A percentile compares a stretch with the other conserved stretches of the same genome.
These are phyloP conservation scores for Rhyacophila evoluta DNA, from an alignment of 2,888 invertebrate species.

Conservation along the genomic window DNA sequence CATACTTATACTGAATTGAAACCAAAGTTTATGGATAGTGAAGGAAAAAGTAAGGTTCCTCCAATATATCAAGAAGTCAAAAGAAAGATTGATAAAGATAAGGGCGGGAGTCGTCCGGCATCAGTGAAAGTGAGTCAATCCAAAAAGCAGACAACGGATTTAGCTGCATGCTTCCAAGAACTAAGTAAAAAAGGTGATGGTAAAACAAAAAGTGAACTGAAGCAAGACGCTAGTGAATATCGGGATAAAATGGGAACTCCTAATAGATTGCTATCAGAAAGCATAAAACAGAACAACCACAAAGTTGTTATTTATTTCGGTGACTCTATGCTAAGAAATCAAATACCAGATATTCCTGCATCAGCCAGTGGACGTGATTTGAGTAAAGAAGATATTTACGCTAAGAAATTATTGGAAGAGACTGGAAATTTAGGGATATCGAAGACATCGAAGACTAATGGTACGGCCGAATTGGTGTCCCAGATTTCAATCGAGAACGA, in stretches of 20 bases:
- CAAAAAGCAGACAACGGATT: conserved; percentile 63
- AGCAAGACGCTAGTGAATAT: conserved; percentile 55
- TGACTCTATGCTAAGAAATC: conserved; percentile 72
- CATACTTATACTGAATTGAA: conserved; percentile 67
- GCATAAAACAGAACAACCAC: conserved; percentile 69
- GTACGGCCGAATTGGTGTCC: conserved; percentile 62
- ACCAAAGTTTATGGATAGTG: conserved; percentile 60
- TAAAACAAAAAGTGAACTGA: conserved; percentile 29
- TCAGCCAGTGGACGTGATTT: conserved; percentile 41
- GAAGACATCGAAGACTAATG: conserved; percentile 62
- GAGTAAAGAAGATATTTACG: conserved; percentile 64
- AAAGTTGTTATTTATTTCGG: conserved; percentile 82
- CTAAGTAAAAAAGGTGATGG: conserved; percentile 57
- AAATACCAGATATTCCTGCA: conserved; percentile 56
- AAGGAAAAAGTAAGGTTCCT: conserved; percentile 58
- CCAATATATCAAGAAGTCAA: conserved; percentile 65
- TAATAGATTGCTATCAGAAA: conserved; percentile 32
- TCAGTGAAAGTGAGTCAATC: conserved; percentile 58
- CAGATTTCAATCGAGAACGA: conserved; percentile 61
- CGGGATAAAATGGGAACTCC: conserved; percentile 46
- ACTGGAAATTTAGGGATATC: conserved; percentile 61
- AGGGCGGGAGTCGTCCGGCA: conserved; percentile 61
- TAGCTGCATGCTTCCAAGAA: conserved; percentile 66
- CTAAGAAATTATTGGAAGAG: conserved; percentile 63
- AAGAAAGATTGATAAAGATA: conserved; percentile 61